Percentiles rank a stretch among this genome's conserved stretches.
These are phyloP conservation scores for Petrocephalus schoutedeni DNA, from an alignment of 2,797 vertebrate species.

Conservation along the genomic window DNA sequence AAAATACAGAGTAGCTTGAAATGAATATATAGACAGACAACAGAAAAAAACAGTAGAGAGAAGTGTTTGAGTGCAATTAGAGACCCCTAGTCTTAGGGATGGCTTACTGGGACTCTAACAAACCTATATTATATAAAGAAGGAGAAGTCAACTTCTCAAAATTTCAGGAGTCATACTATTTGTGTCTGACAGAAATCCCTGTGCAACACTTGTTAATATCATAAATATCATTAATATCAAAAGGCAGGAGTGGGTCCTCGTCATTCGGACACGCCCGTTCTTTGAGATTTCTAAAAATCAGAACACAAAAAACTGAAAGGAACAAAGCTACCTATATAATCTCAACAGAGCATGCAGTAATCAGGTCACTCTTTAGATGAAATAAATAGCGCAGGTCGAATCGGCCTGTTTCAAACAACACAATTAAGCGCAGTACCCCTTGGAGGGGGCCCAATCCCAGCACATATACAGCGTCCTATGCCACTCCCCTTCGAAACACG, in stretches of 20 bases:
- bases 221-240: conserved; percentile 30
- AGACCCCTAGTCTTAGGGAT: neutral
- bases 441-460: conserved; percentile 24
- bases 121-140: conserved; percentile 3
- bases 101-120: neutral
- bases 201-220: conserved; percentile 6
- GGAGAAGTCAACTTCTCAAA: neutral
- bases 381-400: conserved; percentile 40
- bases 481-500: conserved; percentile 19
- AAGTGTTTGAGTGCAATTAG: neutral
- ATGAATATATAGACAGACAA: conserved; percentile 29
- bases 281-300: neutral
- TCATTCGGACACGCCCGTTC: conserved; percentile 26
- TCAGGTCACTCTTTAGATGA: conserved; percentile 49
- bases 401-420: conserved; percentile 27
- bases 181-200: neutral
- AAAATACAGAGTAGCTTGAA: conserved; percentile 20
- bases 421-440: conserved; percentile 36
- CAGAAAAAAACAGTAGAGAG: neutral
- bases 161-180: neutral
- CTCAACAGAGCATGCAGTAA: conserved; percentile 41
- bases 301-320: conserved; percentile 22
- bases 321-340: conserved; percentile 35
- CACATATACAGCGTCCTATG: conserved; percentile 8
- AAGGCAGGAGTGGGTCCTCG: conserved; percentile 54